Percentiles rank a stretch among this genome's conserved stretches.
phyloP scores from a whole-genome alignment of 2,797 vertebrate genomes.

The Darevskia mixta region DNA sequence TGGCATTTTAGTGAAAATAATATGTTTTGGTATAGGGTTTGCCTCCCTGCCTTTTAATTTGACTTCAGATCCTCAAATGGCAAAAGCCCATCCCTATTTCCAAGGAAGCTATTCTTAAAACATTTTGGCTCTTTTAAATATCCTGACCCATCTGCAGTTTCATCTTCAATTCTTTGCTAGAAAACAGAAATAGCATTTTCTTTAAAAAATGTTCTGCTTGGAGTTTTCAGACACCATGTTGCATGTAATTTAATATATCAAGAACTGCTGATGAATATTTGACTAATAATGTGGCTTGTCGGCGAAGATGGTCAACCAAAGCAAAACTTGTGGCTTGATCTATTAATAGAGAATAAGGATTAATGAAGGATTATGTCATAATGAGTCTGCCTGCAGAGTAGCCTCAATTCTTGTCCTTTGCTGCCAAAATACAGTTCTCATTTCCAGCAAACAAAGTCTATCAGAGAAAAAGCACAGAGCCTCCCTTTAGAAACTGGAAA shows the following conservation, averaged over 20 bases:
- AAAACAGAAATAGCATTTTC: not conserved
- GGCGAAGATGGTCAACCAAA: slow-evolving; percentile 78
- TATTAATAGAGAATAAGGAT: slow-evolving; percentile 88
- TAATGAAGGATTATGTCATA: slow-evolving; percentile 91
- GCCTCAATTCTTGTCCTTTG: slow-evolving; percentile 79
- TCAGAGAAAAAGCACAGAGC: slow-evolving; percentile 89
- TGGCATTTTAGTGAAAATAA: not conserved
- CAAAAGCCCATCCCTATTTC: not conserved
- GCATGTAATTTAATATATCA: slow-evolving; percentile 54
- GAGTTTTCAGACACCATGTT: slow-evolving; percentile 11
- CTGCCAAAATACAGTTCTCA: slow-evolving; percentile 92
- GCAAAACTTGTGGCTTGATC: slow-evolving; percentile 82
- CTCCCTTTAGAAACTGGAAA: slow-evolving; percentile 84
- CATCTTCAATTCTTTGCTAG: not conserved
- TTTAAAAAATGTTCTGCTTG: not conserved
- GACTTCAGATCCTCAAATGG: not conserved
- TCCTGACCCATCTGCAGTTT: not conserved
- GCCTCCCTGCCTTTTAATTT: not conserved
- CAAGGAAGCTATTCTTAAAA: not conserved
- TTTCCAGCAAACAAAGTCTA: slow-evolving; percentile 92
- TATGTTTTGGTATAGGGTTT: not conserved
- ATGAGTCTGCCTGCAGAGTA: slow-evolving; percentile 84
- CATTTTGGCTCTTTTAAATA: not conserved
- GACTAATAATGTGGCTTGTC: slow-evolving; percentile 52
- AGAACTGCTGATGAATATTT: slow-evolving; percentile 61